Evolutionary conservation across 2,888 invertebrate genomes (phyloP), one percentile per base, ranked within the genome.

Genomic region (Eupithecia subfuscata): DNA sequence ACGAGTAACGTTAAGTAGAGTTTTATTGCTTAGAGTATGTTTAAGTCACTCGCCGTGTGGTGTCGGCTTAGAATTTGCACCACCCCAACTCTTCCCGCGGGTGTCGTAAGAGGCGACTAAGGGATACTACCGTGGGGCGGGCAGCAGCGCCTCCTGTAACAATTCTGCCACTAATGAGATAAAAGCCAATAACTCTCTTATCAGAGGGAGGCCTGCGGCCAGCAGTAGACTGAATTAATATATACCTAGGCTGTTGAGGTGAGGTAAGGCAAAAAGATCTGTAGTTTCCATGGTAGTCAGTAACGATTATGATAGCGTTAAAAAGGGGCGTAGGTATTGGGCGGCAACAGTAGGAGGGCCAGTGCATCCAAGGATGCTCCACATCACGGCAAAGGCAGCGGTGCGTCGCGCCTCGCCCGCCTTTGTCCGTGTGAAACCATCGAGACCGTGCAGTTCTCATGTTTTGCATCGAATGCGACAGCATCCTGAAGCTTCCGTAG

Each of bases 361-460:
- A 78, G 80, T 79, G 82, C 81, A 82, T 79, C 78, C 81, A 82
- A 82, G 83, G 79, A 81, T 81, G 76, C 77, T 81, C 79, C 84
- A 82, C 85, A 87, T 87, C 87, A 86, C 12, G 85, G 88, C 84
- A 83, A 81, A 83, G 82, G 85, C 91, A 93, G 80, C 89, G 89
- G 87, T 87, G 91, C 94, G 91, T 79, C 84, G 84, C 91, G 84
- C 87, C 93, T 91, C 92, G 90, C 92, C 93, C 87, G 89, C 90
- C 85, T 93, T 95, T 95, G 94, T 95, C 85, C 85, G 88, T 90
- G 91, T 89, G 88, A 91, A 94, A 81, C 91, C 91, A 89, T 89
- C 89, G 93, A 89, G 87, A 91, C 93, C 87, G 82, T 89, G 90
- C 90, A 90, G 85, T 89, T 90, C 90, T 87, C 90, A 91, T 91